Conservation (phyloP, 2,797 vertebrate species). For the Typhlichthys subterraneus region DNA sequence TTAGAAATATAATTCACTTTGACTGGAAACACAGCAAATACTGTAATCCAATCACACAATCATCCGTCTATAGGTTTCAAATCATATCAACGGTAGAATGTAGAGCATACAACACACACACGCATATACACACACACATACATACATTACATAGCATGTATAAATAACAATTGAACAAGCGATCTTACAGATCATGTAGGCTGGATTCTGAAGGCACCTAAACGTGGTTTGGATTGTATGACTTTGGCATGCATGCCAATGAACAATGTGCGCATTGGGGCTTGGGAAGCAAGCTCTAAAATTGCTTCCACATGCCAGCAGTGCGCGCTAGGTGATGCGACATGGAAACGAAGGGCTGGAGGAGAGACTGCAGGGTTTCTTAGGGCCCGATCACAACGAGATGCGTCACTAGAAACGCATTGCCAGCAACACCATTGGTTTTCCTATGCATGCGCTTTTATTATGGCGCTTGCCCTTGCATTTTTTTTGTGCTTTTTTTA, state of each 20-base stretch:
- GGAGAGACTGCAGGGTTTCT: no score
- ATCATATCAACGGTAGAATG: no score
- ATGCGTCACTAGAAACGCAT: no score
- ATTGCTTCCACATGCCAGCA: conserved; percentile 66
- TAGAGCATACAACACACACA: no score
- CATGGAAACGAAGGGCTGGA: no score
- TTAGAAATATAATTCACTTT: neutral
- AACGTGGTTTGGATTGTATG: conserved; percentile 46
- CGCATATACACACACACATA: neutral
- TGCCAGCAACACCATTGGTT: no score
- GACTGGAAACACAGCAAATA: neutral
- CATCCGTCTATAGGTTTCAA: no score
- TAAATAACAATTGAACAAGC: neutral
- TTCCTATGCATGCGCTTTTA: no score
- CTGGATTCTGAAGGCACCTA: neutral
- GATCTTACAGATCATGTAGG: neutral
- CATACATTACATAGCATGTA: neutral
- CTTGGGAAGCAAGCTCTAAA: conserved; percentile 40
- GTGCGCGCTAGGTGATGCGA: conserved; percentile 32
- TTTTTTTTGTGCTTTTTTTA: no score
- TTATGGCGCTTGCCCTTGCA: no score
- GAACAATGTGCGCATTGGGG: conserved; percentile 11
- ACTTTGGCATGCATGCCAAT: conserved; percentile 20
- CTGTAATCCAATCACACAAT: neutral
- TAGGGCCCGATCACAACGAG: no score